These are phyloP conservation scores for Centropristis striata DNA, from an alignment of 2,113 vertebrate species.

Conservation along the genomic window DNA sequence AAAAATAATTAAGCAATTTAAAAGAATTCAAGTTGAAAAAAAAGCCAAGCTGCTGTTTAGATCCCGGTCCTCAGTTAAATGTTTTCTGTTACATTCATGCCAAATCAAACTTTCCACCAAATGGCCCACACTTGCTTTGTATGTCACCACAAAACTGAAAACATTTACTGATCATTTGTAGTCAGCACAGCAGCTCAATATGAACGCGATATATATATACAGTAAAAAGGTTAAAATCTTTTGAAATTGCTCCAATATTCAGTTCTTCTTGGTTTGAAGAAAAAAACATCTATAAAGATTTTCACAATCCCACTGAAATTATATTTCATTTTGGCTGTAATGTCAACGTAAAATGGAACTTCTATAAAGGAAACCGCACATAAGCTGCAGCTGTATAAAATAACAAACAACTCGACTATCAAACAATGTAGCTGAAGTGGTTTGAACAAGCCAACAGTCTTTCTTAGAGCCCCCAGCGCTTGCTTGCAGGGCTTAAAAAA, in stretches of 20 bases:
- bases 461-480: not conserved
- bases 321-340: constrained; percentile 65
- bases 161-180: constrained; percentile 11
- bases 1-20: constrained; percentile 75
- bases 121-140: constrained; percentile 32
- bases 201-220: constrained; percentile 67
- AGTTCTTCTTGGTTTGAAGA: constrained; percentile 43
- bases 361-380: constrained; percentile 35
- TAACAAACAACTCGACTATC: constrained; percentile 22
- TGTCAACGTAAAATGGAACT: constrained; percentile 63
- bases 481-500: constrained; percentile 14
- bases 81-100: constrained; percentile 66
- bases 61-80: constrained; percentile 45
- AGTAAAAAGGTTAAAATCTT: constrained; percentile 69
- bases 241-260: constrained; percentile 33
- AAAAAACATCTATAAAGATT: not conserved
- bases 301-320: constrained; percentile 42
- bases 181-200: constrained; percentile 85
- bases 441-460: constrained; percentile 30
- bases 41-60: constrained; percentile 52
- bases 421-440: constrained; percentile 1
- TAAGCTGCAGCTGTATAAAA: constrained; percentile 41
- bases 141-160: constrained; percentile 28
- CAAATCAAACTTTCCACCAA: constrained; percentile 37
- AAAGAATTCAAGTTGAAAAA: constrained; percentile 60